Conservation (phyloP, 2,797 vertebrate genomes). For the Nyctibius grandis region DNA sequence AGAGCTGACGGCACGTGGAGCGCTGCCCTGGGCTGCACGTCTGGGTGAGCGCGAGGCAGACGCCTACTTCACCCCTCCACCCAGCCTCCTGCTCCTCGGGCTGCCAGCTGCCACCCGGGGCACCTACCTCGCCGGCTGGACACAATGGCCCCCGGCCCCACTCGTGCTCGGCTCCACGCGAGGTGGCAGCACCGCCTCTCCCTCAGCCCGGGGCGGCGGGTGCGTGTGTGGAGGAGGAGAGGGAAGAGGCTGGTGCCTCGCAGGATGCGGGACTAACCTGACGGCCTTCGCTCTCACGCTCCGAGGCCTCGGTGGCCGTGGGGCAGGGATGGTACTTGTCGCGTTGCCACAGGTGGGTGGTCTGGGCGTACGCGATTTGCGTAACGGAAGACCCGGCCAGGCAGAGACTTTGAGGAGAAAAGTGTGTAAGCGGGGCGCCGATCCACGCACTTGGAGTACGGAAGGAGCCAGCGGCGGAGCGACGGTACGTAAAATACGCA, state of each 20-base stretch:
- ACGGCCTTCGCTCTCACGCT: neutral
- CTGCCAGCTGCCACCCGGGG: neutral
- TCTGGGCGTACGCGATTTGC: constrained; percentile 34
- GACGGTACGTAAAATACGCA: constrained; percentile 9
- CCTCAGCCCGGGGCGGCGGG: neutral
- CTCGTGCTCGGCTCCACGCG: neutral
- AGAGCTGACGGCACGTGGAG: constrained; percentile 8
- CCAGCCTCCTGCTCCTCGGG: neutral
- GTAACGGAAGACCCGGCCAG: neutral
- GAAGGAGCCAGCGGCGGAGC: neutral
- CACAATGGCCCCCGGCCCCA: constrained; percentile 1
- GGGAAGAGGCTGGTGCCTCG: neutral
- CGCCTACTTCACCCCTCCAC: neutral
- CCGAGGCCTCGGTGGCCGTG: neutral
- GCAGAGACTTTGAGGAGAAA: neutral
- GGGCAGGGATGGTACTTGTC: neutral
- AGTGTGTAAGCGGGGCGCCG: neutral
- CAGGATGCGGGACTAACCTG: constrained; percentile 32
- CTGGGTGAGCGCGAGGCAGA: neutral
- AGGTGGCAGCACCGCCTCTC: neutral
- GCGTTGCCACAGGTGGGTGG: constrained; percentile 54
- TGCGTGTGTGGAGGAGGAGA: neutral
- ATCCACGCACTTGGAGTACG: neutral
- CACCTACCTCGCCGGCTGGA: neutral
- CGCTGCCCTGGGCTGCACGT: neutral